A percentile compares a stretch with the other conserved stretches of the same genome.
Conservation (phyloP, 2,113 vertebrate species). For the Dipodomys spectabilis region DNA sequence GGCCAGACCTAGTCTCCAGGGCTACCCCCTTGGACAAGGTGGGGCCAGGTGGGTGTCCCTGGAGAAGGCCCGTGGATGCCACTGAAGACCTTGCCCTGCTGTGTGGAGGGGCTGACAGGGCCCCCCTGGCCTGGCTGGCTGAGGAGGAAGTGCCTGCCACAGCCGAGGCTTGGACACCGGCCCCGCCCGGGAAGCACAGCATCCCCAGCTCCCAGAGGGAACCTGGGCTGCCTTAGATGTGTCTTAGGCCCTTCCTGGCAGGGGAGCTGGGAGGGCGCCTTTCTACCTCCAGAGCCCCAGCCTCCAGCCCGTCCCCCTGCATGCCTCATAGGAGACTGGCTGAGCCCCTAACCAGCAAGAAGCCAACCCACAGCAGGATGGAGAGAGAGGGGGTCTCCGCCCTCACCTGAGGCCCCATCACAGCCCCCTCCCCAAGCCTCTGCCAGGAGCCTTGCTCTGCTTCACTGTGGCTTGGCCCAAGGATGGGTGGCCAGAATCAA, state of each 20-base stretch:
- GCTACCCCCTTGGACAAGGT: neutral
- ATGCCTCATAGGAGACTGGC: constrained; percentile 25
- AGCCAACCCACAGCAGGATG: neutral
- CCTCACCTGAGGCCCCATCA: neutral
- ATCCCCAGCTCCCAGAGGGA: neutral
- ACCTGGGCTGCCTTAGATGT: constrained; percentile 54
- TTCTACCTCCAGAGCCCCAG: constrained; percentile 75
- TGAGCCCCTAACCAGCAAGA: neutral
- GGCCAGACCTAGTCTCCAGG: constrained; percentile 22
- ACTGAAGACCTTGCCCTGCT: constrained; percentile 47
- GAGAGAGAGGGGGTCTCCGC: neutral
- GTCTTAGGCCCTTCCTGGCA: constrained; percentile 43
- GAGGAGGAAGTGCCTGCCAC: constrained; percentile 60
- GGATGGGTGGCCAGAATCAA: neutral
- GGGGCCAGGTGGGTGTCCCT: constrained; percentile 35
- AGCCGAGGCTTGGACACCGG: neutral
- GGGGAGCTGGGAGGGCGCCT: constrained; percentile 48
- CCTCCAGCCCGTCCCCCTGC: constrained; percentile 1
- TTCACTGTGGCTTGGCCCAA: neutral
- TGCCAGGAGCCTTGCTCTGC: neutral
- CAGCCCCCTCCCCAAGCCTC: neutral
- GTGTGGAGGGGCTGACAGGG: constrained; percentile 38
- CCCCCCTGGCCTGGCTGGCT: constrained; percentile 8
- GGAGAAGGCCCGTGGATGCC: constrained; percentile 4
- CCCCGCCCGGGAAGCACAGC: too few species aligned